These are phyloP conservation scores for Calidris pygmaea DNA, from an alignment of 2,113 vertebrate genomes.

Conservation along the genomic window DNA sequence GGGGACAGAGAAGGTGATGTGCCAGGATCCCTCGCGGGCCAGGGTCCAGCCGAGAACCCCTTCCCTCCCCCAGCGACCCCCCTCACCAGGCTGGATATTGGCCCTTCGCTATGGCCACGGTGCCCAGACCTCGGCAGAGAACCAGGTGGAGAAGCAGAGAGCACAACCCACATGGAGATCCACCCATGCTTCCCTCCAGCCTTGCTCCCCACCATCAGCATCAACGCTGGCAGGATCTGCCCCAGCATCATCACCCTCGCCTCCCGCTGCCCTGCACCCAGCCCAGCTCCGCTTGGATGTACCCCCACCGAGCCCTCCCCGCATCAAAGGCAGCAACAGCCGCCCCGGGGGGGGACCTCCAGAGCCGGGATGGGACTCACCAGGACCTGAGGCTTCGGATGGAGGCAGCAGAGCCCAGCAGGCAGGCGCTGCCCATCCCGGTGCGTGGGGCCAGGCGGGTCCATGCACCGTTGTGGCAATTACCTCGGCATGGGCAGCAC, in stretches of 20 bases:
- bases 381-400: rapidly evolving
- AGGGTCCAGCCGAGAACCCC: background rate
- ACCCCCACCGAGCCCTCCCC: background rate
- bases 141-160: background rate
- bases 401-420: background rate
- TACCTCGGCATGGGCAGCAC: background rate
- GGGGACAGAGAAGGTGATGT: background rate
- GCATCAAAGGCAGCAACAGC: background rate
- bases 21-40: rapidly evolving
- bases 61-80: background rate
- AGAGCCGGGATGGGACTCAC: background rate
- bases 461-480: background rate
- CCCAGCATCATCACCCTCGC: background rate
- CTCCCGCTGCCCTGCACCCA: background rate
- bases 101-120: rapidly evolving
- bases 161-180: rapidly evolving
- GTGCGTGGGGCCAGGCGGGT: background rate
- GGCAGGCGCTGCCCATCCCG: background rate
- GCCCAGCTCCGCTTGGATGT: rapidly evolving
- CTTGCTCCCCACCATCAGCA: background rate
- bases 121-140: background rate
- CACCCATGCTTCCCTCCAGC: background rate
- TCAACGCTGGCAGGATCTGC: background rate
- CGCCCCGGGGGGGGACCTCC: background rate
- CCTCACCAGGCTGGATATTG: background rate